Conservation (phyloP, 2,888 invertebrate genomes). For the Listrodromus nycthemerus region DNA sequence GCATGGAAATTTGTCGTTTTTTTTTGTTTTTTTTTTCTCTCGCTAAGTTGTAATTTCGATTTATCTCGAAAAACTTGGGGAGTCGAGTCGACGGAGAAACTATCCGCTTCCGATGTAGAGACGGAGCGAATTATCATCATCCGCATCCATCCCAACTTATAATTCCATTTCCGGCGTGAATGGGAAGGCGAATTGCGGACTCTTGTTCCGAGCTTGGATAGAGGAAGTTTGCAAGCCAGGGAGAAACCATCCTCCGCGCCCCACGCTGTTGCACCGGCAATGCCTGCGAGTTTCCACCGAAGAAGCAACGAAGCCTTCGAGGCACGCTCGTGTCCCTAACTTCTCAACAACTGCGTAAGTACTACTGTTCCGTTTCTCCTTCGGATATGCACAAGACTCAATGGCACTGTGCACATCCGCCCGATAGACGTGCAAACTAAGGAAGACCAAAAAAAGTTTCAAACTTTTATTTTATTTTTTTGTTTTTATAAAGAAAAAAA, state of each 20-base stretch:
- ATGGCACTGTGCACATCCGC: not conserved
- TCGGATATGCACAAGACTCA: not conserved
- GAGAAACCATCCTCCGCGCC: not conserved
- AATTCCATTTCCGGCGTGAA: constrained; percentile 31
- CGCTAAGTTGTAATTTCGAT: too few species aligned
- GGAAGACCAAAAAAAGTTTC: not conserved
- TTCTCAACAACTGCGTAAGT: constrained; percentile 12
- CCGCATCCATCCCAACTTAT: not conserved
- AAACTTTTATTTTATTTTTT: too few species aligned
- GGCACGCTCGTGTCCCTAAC: constrained; percentile 6
- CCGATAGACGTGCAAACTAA: not conserved
- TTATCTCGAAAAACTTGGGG: not conserved
- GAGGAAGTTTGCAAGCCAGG: constrained; percentile 12
- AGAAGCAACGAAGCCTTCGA: constrained; percentile 12
- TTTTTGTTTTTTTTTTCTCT: too few species aligned
- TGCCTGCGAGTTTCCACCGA: not conserved
- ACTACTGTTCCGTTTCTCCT: not conserved
- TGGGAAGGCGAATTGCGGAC: constrained; percentile 29
- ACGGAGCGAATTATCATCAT: constrained; percentile 18
- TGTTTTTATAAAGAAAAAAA: too few species aligned
- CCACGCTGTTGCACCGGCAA: not conserved
- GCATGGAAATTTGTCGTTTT: too few species aligned
- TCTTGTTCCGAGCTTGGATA: constrained; percentile 26
- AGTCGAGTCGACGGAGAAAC: not conserved
- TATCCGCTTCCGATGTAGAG: not conserved